Conservation (phyloP, 2,888 invertebrate genomes). For the Galeruca laticollis region DNA sequence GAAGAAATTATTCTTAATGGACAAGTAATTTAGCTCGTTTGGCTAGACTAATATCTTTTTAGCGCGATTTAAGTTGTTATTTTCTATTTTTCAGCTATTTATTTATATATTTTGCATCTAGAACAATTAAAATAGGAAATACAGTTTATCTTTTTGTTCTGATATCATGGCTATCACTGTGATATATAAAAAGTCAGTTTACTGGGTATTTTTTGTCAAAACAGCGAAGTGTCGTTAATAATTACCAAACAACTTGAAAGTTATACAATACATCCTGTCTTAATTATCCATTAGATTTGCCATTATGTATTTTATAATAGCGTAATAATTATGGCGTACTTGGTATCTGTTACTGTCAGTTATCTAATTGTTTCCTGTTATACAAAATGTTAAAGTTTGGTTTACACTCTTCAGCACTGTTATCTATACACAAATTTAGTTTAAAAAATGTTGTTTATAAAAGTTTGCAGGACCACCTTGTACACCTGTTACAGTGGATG, state of each 20-base stretch:
- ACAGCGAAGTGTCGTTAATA: neutral
- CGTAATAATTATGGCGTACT: conserved; percentile 15
- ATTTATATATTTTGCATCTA: too few relatives aligned
- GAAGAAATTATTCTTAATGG: too few relatives aligned
- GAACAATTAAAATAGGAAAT: neutral
- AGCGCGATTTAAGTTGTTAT: too few relatives aligned
- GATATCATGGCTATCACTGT: neutral
- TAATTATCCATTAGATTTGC: conserved; percentile 21
- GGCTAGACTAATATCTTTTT: too few relatives aligned
- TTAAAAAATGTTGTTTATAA: neutral
- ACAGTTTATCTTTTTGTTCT: neutral
- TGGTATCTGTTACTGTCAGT: conserved; percentile 10
- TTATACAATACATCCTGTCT: conserved; percentile 18
- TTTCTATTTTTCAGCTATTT: too few relatives aligned
- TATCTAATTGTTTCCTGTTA: conserved; percentile 22
- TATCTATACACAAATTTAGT: conserved; percentile 18
- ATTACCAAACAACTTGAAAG: conserved; percentile 13
- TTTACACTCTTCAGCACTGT: conserved; percentile 21
- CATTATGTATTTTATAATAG: conserved; percentile 20
- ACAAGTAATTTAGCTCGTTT: too few relatives aligned
- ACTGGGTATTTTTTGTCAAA: neutral
- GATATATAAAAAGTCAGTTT: neutral
- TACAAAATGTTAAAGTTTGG: conserved; percentile 20
- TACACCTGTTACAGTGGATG: neutral
- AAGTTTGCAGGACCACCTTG: neutral